Conservation (phyloP, 2,113 vertebrate species). For the Axis porcinus region DNA sequence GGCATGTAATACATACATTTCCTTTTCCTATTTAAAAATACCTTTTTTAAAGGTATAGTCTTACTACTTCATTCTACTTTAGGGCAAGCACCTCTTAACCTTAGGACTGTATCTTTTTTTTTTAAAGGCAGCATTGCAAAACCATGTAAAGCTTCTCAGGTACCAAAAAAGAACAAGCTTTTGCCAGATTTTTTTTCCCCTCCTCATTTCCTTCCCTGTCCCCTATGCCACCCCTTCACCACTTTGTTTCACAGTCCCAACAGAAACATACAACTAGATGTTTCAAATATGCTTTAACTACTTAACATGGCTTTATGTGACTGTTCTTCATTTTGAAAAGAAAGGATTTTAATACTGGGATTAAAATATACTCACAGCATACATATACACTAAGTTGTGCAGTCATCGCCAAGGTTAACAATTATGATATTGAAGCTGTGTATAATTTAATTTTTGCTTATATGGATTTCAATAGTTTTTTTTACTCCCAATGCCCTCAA, state of each 20-base stretch:
- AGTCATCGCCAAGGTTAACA: neutral
- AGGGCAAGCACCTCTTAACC: neutral
- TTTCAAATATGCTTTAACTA: neutral
- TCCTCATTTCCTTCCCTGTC: neutral
- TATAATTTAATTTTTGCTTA: slow-evolving; percentile 11
- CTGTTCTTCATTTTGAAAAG: neutral
- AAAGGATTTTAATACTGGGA: neutral
- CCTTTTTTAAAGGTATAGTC: neutral
- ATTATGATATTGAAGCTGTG: neutral
- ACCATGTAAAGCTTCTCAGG: neutral
- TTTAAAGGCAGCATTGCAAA: neutral
- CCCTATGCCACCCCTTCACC: neutral
- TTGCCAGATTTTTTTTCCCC: neutral
- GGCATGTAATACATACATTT: neutral
- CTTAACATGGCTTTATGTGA: neutral
- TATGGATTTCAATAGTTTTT: neutral
- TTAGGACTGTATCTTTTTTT: neutral
- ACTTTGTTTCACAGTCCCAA: neutral
- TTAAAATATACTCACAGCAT: neutral
- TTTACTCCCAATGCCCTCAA: neutral
- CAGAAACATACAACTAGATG: neutral
- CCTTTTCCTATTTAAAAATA: too few species aligned
- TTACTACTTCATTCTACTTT: neutral
- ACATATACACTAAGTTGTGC: neutral
- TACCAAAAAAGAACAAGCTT: neutral